phyloP scores from a whole-genome alignment of 2,888 invertebrate genomes.

The Machimus rusticus region DNA sequence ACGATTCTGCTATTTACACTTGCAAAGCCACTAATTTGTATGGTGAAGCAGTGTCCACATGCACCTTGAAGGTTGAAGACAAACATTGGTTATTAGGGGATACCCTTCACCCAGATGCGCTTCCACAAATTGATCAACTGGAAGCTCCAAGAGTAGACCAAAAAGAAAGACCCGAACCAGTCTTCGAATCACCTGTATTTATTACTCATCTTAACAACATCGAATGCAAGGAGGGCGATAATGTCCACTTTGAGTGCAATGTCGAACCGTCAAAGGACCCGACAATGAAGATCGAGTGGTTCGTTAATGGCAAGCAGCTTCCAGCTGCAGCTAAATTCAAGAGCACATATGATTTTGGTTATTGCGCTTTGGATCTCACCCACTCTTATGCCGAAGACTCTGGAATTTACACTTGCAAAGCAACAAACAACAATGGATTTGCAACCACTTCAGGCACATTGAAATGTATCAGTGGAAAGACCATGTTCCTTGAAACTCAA shows the following conservation, averaged over 20 bases:
- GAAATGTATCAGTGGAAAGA: slow-evolving; percentile 80
- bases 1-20: slow-evolving; percentile 95
- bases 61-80: slow-evolving; percentile 87
- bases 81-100: slow-evolving; percentile 88
- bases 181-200: slow-evolving; percentile 86
- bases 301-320: slow-evolving; percentile 89
- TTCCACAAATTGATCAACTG: slow-evolving; percentile 83
- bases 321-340: slow-evolving; percentile 90
- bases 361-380: slow-evolving; percentile 87
- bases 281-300: slow-evolving; percentile 92
- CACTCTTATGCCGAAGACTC: slow-evolving; percentile 92
- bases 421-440: slow-evolving; percentile 85
- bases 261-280: slow-evolving; percentile 93
- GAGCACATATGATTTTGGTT: slow-evolving; percentile 95
- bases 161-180: slow-evolving; percentile 76
- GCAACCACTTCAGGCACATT: slow-evolving; percentile 91
- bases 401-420: slow-evolving; percentile 89
- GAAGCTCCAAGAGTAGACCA: slow-evolving; percentile 79
- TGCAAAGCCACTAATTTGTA: slow-evolving; percentile 92
- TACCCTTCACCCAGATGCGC: slow-evolving; percentile 87
- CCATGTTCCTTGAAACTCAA: slow-evolving; percentile 87
- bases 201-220: slow-evolving; percentile 91
- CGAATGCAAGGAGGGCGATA: slow-evolving; percentile 86
- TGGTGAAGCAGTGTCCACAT: slow-evolving; percentile 94
- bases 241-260: slow-evolving; percentile 88